Base-by-base conservation (phyloP, 2,888 invertebrate genomes). In the Drosophila anomelani region DNA sequence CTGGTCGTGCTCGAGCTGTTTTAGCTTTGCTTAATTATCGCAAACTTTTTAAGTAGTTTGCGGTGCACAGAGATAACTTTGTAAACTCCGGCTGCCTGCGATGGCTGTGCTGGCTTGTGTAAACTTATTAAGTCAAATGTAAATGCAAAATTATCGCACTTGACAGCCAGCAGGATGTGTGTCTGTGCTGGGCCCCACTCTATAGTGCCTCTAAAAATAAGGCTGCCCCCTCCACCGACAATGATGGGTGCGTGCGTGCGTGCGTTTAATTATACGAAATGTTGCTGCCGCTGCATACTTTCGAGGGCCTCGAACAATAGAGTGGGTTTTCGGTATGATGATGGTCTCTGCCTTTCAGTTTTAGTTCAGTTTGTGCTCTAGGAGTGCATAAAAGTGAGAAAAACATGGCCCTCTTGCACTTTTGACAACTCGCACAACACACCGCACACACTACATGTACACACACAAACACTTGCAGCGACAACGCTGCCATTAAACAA, bases 121-220 rank as follows among this genome's bases (percentile, higher is more conserved):
- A 71, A 87, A 89, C 83, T 85, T 89, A 85, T 89, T 78, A 89
- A 85, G 85, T 83, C 81, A 88, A 85, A 89, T 89, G 89, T 80
- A 88, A 89, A 85, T 89, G 77, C 84, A 80, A 80, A 85, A 89
- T 89, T 88, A 85, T 85, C 88, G 77, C 86, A 79, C 79, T 88
- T 89, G 88, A 60, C 84, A 73, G 72, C 32, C 56, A 34, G 47
- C 29, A 44, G 67, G 41, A 26, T 26, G 41, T 38, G 56, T 43
- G 51, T 49, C 36, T 54, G 23, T 46, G 7, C 53, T 26, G 10
- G 6, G 17, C 12, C 38, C 29, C 29, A 36, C 20, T 32, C 26
- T 23, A 15, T 20, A 20, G 20, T 20, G 23, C 10, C 34, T 44
- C 47, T 44, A 44, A 73, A 62, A 53, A 46, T 68, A 68, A 20